Base-by-base conservation (phyloP, 2,888 invertebrate species). In the Onthophagus sagittarius region DNA sequence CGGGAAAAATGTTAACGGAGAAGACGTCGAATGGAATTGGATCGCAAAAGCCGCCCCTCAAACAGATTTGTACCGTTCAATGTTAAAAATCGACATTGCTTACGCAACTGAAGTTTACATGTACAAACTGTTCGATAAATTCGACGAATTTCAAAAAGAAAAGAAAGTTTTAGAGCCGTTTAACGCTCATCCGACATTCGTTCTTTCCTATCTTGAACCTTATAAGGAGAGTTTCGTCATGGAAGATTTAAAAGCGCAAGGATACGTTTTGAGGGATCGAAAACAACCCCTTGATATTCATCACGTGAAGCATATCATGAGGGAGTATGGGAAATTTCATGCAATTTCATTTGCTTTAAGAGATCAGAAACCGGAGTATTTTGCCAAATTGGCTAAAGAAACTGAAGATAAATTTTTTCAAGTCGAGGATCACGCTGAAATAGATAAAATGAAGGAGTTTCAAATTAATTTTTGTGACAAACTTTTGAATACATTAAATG, bases 251-350 rank as follows among this genome's bases (percentile, higher is more conserved):
- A 80, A 81, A 74, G 71, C 74, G 0, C 0, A 32, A 15, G 82
- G 82, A 64, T 80, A 78, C 74, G 72, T 80, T 23, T 76, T 78
- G 75, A 77, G 75, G n/a, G 74, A 79, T 70, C 73, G 77, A 11
- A 75, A 69, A 2, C 63, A 77, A 69, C 76, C 78, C 5, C 69
- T 83, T 65, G 79, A 82, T 76, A 78, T 78, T n/a, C 70, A 80
- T 31, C 81, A 81, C 71, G 78, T 78, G 4, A 71, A 73, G 13
- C 63, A 82, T 5, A 79, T 80, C 14, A 73, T 82, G 72, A 76
- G 76, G 63, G 79, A 79, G 23, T 79, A 82, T 67, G 83, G 79
- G 5, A 78, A 77, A 67, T 77, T 80, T 15, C 83, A 83, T 71
- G 79, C 82, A 5, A 69, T 82, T 5, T 81, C 80, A 0, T 82